Evolutionary conservation across 2,797 vertebrate species (phyloP).

Genomic region (Rhinatrema bivittatum): DNA sequence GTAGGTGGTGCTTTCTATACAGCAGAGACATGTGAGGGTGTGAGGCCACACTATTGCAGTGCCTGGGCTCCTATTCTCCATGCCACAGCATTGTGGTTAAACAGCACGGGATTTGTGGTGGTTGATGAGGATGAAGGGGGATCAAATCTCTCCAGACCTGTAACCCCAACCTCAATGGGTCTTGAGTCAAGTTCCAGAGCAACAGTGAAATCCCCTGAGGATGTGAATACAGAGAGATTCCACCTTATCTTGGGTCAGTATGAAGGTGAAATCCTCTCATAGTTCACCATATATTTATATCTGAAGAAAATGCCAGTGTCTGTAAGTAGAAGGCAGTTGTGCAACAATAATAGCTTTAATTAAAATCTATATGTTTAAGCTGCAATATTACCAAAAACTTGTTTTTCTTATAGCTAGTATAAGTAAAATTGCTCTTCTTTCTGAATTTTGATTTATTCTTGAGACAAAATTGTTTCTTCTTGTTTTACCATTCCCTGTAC

Average conservation of each 20-base stretch:
- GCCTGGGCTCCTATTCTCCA: slow-evolving; percentile 86
- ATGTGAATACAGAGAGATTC: slow-evolving; percentile 76
- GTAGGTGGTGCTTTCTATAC: slow-evolving; percentile 85
- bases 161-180: slow-evolving; percentile 88
- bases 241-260: slow-evolving; percentile 81
- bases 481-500: too few relatives aligned
- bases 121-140: slow-evolving; percentile 70
- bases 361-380: too few relatives aligned
- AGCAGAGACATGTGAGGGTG: slow-evolving; percentile 71
- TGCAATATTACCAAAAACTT: background rate
- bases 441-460: too few relatives aligned
- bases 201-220: slow-evolving; percentile 75
- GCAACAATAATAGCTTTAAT: too few relatives aligned
- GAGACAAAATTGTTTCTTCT: too few relatives aligned
- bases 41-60: slow-evolving; percentile 70
- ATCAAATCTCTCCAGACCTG: slow-evolving; percentile 76
- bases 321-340: too few relatives aligned
- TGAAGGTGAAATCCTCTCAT: too few relatives aligned
- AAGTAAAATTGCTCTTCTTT: too few relatives aligned
- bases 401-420: too few relatives aligned
- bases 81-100: slow-evolving; percentile 82
- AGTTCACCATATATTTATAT: too few relatives aligned
- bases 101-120: slow-evolving; percentile 70
- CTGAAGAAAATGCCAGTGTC: too few relatives aligned
- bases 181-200: slow-evolving; percentile 58